phyloP scores from a whole-genome alignment of 1,140 invertebrate genomes.

The Uloborus diversus region DNA sequence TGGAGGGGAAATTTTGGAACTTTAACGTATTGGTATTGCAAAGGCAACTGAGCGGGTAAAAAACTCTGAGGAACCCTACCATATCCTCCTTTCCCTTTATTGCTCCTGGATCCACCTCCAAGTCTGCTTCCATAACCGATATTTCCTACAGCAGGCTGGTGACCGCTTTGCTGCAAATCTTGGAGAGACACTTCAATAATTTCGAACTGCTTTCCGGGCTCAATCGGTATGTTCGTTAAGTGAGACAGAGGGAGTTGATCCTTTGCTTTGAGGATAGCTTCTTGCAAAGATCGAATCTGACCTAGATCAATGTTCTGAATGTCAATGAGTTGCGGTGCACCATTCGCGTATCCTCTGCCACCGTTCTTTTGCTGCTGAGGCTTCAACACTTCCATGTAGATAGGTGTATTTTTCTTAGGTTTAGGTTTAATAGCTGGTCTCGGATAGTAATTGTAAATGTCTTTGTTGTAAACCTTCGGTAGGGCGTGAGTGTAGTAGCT shows the following conservation, averaged over 20 bases:
- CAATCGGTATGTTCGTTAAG: neutral
- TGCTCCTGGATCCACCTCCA: neutral
- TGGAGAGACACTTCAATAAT: constrained; percentile 18
- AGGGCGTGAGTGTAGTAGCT: constrained; percentile 17
- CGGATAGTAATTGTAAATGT: constrained; percentile 51
- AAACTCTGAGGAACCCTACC: constrained; percentile 1
- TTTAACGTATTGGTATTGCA: constrained; percentile 17
- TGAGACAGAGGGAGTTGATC: constrained; percentile 10
- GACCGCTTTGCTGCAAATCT: neutral
- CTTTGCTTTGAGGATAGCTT: constrained; percentile 10
- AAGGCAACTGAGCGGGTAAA: constrained; percentile 14
- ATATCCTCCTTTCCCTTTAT: neutral
- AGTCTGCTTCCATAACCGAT: neutral
- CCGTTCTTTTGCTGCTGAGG: constrained; percentile 11
- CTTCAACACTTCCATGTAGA: constrained; percentile 32
- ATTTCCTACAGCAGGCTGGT: neutral
- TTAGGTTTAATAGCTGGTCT: constrained; percentile 31
- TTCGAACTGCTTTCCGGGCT: constrained; percentile 14
- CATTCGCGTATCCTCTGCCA: neutral
- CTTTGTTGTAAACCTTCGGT: constrained; percentile 25
- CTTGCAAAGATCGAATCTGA: constrained; percentile 3
- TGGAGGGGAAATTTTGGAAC: constrained; percentile 20
- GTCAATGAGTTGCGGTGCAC: constrained; percentile 14
- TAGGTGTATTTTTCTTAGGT: constrained; percentile 30
- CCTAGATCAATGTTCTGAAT: constrained; percentile 10